Conservation (phyloP, 2,113 vertebrate genomes). For the Ramphastos sulfuratus region DNA sequence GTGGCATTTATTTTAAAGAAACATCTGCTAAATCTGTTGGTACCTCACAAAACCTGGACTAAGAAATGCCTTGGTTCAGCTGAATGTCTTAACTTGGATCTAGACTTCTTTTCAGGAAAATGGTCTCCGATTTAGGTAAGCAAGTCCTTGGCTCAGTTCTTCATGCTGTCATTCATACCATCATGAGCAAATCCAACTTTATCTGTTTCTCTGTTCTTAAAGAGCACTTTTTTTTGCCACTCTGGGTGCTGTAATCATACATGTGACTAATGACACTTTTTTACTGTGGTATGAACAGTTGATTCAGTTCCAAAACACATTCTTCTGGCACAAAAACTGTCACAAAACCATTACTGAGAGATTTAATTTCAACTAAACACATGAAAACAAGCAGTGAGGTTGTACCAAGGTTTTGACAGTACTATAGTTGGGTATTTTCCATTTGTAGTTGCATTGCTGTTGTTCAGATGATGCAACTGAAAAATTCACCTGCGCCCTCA, state of each 20-base stretch:
- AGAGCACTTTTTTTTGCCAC: neutral
- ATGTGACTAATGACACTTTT: fast-evolving
- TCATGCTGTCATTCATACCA: neutral
- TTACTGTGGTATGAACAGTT: neutral
- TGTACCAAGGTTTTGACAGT: neutral
- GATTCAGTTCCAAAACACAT: neutral
- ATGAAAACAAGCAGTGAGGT: neutral
- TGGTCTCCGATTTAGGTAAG: neutral
- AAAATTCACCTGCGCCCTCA: neutral
- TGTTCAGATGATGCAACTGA: neutral
- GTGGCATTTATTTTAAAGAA: neutral
- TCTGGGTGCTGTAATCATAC: neutral
- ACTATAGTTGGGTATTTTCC: neutral
- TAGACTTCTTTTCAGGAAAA: neutral
- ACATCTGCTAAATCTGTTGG: neutral
- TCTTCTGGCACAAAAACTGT: neutral
- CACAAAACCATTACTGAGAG: neutral
- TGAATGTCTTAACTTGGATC: neutral
- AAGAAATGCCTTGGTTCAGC: neutral
- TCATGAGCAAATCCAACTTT: neutral
- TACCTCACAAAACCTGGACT: neutral
- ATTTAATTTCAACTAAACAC: neutral
- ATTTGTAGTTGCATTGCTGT: neutral
- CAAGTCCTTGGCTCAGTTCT: neutral
- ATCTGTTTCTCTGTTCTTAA: fast-evolving